Percentiles rank a stretch among this genome's conserved stretches.
phyloP scores from a whole-genome alignment of 2,113 vertebrate species.

The Ailurus styani region DNA sequence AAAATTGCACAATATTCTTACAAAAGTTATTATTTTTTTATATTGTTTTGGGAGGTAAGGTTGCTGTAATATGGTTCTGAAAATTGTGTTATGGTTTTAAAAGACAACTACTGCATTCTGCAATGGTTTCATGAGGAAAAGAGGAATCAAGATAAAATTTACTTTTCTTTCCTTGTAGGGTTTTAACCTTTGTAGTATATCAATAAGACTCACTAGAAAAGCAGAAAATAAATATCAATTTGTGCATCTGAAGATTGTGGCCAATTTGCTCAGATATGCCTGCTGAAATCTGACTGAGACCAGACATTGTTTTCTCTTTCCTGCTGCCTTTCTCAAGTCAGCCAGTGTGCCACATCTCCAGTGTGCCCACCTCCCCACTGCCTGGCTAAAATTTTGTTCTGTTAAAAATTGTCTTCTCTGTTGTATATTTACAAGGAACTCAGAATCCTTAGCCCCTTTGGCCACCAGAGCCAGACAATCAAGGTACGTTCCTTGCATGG shows the following conservation, averaged over 20 bases:
- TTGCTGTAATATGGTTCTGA: neutral
- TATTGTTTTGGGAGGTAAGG: neutral
- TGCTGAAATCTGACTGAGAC: neutral
- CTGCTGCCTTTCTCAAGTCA: neutral
- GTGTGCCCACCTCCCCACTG: neutral
- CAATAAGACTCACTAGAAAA: neutral
- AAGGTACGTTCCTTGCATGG: neutral
- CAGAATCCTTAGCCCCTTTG: neutral
- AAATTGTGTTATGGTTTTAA: neutral
- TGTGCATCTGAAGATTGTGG: neutral
- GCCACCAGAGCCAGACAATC: neutral
- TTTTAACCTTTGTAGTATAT: neutral
- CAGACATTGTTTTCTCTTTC: neutral
- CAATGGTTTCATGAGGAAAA: neutral
- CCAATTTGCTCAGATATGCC: neutral
- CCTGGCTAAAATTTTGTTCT: neutral
- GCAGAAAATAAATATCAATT: neutral
- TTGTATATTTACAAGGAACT: neutral
- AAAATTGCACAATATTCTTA: neutral
- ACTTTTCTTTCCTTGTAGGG: neutral
- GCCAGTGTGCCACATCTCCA: neutral
- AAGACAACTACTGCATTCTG: neutral
- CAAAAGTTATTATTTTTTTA: slow-evolving; percentile 32
- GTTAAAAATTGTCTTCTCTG: neutral
- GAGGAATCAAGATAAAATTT: neutral